Evolutionary conservation across 2,797 vertebrate genomes (phyloP).

Genomic region (Danio tinwini): DNA sequence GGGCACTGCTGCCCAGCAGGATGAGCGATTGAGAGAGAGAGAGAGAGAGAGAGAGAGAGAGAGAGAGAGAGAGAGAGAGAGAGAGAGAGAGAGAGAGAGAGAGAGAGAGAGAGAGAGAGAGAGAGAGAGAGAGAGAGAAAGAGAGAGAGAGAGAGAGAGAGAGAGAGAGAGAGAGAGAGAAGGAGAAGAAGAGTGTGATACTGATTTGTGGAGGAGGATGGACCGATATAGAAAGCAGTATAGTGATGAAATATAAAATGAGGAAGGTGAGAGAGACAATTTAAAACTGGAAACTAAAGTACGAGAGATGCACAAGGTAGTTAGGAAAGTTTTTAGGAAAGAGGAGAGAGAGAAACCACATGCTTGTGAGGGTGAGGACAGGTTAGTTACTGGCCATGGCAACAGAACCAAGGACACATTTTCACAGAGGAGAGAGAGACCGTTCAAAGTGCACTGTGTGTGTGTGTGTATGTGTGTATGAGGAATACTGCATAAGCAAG

Average conservation of each 20-base stretch:
- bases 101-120: slow-evolving; percentile 19
- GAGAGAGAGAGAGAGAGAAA: slow-evolving; percentile 37
- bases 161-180: slow-evolving; percentile 21
- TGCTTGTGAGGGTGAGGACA: slow-evolving; percentile 26
- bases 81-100: slow-evolving; percentile 28
- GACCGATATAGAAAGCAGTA: slow-evolving; percentile 41
- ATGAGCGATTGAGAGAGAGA: slow-evolving; percentile 44
- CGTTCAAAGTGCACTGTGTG: slow-evolving; percentile 12
- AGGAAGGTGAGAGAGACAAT: slow-evolving; percentile 23
- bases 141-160: slow-evolving; percentile 33
- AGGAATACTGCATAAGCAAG: background rate
- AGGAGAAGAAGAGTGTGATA: slow-evolving; percentile 29
- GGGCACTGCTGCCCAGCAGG: slow-evolving; percentile 60
- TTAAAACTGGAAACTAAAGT: slow-evolving; percentile 34
- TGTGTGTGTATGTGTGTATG: background rate
- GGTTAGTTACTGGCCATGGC: slow-evolving; percentile 41
- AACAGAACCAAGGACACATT: slow-evolving; percentile 51
- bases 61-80: slow-evolving; percentile 26
- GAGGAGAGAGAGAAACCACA: slow-evolving; percentile 20
- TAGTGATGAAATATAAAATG: slow-evolving; percentile 41
- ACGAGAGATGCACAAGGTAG: slow-evolving; percentile 35
- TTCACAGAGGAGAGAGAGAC: slow-evolving; percentile 42
- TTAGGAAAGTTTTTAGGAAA: slow-evolving; percentile 47
- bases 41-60: slow-evolving; percentile 22
- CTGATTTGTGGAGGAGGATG: slow-evolving; percentile 49